phyloP scores from a whole-genome alignment of 1,140 invertebrate species.

The Solenopsis invicta region DNA sequence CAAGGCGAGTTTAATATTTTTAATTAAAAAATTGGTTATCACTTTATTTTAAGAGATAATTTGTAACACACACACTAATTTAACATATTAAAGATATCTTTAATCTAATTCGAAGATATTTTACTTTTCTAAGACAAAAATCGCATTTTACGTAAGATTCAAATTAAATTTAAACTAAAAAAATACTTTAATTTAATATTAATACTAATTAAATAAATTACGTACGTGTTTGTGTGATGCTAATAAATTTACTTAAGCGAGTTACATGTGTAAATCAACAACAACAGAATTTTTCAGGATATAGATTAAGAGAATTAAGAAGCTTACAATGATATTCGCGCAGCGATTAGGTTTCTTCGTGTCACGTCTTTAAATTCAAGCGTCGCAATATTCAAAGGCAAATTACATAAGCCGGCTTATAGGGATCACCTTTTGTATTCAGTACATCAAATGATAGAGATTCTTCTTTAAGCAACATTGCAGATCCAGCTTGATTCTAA shows the following conservation, averaged over 20 bases:
- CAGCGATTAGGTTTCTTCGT: slow-evolving; percentile 26
- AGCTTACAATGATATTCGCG: neutral
- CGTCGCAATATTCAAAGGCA: slow-evolving; percentile 21
- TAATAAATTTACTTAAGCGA: neutral
- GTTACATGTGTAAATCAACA: neutral
- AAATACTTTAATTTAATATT: slow-evolving; percentile 1
- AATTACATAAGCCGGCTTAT: slow-evolving; percentile 38
- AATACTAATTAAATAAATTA: neutral
- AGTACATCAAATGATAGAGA: neutral
- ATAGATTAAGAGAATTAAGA: neutral
- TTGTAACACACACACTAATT: neutral
- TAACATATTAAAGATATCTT: neutral
- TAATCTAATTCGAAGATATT: neutral
- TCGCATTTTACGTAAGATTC: neutral
- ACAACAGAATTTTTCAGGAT: neutral
- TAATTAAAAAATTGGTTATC: neutral
- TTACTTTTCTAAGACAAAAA: neutral
- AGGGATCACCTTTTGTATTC: neutral
- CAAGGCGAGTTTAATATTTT: neutral
- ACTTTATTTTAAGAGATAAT: neutral
- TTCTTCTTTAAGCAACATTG: neutral
- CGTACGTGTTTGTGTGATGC: too few relatives aligned
- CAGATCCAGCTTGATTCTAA: neutral
- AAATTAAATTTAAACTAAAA: neutral
- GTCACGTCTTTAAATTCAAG: slow-evolving; percentile 24